Evolutionary conservation across 2,888 invertebrate species (phyloP), one percentile per base, ranked within the genome.

Genomic region (Esperia sulphurella): DNA sequence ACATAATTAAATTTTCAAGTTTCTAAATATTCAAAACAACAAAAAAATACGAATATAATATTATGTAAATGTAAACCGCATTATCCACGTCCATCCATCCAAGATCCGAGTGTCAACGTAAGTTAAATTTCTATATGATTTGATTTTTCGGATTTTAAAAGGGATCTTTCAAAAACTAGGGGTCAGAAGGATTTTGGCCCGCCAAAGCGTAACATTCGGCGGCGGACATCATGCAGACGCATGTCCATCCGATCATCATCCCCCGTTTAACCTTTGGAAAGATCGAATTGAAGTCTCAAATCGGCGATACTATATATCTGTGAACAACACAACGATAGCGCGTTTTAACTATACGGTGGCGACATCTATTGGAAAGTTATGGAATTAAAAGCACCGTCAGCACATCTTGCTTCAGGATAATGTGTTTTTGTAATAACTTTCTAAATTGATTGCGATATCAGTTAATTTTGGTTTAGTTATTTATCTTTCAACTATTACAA

Each of bases 181-280:
- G 76, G 84, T 85, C 85, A 86, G 86, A 61, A 55, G 69, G 77
- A 73, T 71, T 86, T 85, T 79, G 52, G 83, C 82, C 85, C 87
- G 73, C 76, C 73, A 30, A 57, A 71, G 88, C 87, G 88, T 88
- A 88, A 88, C 88, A 83, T 49, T 85, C 79, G 87, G 79, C 55
- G 66, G 57, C 76, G 85, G 81, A 82, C 86, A 29, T 88, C 88
- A 86, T 65, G 71, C 86, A 88, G 71, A 49, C 79, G 83, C 79
- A 65, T 73, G 88, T 43, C 48, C 8, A 68, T 69, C 86, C 83
- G 70, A 85, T 88, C 88, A 88, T 88, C 88, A 88, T 73, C 51
- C 87, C 83, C 87, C 85, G 71, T 86, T 81, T 63, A 84, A 87
- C 86, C 87, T 85, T 84, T 80, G 66, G 87, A 87, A 86, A 87